phyloP scores from a whole-genome alignment of 2,113 vertebrate genomes.

The Menura novaehollandiae region DNA sequence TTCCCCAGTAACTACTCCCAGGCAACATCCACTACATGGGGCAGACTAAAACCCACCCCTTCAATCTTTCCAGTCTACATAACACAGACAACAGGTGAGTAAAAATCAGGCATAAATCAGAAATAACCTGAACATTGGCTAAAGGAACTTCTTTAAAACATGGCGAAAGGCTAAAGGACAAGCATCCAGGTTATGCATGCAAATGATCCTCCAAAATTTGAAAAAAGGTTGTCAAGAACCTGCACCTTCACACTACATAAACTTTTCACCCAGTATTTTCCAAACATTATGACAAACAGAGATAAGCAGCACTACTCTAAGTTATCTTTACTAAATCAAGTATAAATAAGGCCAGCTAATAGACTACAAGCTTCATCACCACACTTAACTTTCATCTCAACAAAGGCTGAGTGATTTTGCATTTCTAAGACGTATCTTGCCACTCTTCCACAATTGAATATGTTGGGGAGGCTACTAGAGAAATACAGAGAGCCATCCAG shows the following conservation, averaged over 20 bases:
- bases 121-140: background rate
- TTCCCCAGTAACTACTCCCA: background rate
- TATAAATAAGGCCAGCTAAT: background rate
- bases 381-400: background rate
- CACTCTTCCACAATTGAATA: background rate
- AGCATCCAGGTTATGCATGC: background rate
- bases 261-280: background rate
- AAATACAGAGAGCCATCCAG: background rate
- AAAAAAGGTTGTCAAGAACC: background rate
- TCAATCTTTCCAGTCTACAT: background rate
- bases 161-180: background rate
- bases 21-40: fast-evolving
- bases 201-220: background rate
- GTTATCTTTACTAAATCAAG: background rate
- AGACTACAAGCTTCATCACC: background rate
- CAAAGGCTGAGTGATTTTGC: background rate
- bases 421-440: background rate
- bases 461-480: background rate
- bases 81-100: background rate
- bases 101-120: background rate
- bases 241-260: background rate
- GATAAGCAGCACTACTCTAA: background rate
- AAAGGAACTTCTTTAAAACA: background rate
- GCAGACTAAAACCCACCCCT: background rate
- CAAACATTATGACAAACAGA: background rate